These are phyloP conservation scores for Plebejus melissa DNA, from an alignment of 2,888 invertebrate species.

Conservation along the genomic window DNA sequence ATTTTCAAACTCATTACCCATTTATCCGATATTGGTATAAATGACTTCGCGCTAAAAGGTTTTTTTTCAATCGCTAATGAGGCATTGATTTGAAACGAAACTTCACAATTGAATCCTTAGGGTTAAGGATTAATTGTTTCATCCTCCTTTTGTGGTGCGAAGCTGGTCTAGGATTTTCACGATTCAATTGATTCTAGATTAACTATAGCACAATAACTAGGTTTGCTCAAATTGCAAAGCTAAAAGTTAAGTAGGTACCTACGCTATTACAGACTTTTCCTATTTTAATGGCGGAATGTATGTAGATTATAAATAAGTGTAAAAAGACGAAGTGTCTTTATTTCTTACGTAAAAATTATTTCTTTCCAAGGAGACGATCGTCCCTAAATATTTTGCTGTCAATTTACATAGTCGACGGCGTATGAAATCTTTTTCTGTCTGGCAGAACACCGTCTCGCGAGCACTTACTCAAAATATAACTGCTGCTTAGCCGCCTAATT, in stretches of 20 bases:
- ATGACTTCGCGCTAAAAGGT: slow-evolving; percentile 38
- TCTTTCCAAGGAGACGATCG: too few relatives aligned
- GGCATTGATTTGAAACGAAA: slow-evolving; percentile 10
- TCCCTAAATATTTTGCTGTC: background rate
- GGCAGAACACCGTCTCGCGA: slow-evolving; percentile 6
- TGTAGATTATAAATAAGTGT: too few relatives aligned
- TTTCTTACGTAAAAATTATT: too few relatives aligned
- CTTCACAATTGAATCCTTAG: slow-evolving; percentile 12
- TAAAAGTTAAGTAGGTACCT: background rate
- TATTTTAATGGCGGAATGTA: background rate
- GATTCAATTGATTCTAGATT: background rate
- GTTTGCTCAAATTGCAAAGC: background rate
- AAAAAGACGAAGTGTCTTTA: too few relatives aligned
- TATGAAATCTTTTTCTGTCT: slow-evolving; percentile 11
- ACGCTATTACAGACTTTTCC: too few relatives aligned
- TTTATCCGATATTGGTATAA: slow-evolving; percentile 55
- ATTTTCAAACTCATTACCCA: slow-evolving; percentile 55
- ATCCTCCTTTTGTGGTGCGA: background rate
- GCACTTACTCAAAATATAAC: slow-evolving; percentile 8
- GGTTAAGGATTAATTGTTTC: slow-evolving; percentile 7
- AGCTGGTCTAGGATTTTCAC: background rate
- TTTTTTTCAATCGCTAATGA: slow-evolving; percentile 27
- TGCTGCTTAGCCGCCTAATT: slow-evolving; percentile 9
- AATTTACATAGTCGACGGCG: background rate
- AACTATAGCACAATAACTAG: background rate